Base-by-base conservation (phyloP, 2,113 vertebrate genomes). In the Pterocles burchelli region DNA sequence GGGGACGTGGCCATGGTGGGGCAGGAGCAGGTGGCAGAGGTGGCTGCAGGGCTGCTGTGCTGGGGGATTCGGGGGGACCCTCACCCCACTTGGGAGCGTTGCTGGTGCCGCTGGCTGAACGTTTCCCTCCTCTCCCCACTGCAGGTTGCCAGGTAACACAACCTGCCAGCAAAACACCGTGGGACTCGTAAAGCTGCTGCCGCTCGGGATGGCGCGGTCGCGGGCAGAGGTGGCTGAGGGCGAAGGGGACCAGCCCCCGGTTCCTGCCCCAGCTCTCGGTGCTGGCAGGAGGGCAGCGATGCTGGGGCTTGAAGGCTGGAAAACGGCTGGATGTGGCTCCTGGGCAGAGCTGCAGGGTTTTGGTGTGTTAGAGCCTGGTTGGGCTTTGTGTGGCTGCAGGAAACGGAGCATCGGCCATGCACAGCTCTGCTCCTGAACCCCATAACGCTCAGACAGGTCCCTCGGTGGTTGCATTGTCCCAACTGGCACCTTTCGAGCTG, bases 111-210 rank as follows among this genome's bases (percentile, higher is more conserved):
- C 74, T 74, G 79, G 75, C 41, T 86, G 89, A 83, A 72, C 9
- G 1, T 63, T 85, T 84, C 48, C 90, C 76, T 96, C 85, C 88
- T 77, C 73, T 93, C 88, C 96, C 95, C 96, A 77, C 67, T 10
- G 65, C 95, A 84, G 78, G 95, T 96, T 97, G 96, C 96, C 93
- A 96, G 95, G 93, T 95, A 95, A 97, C 93, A 86, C 93, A 91
- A 96, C 93, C 93, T 95, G 90, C 83, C 90, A 75, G 92, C 88
- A 73, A 77, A 81, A 91, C 33, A 73, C 96, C 1, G 38, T 59
- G 93, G 96, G 93, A 92, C 93, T 90, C 14, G 2, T 55, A 77
- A 86, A 77, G 88, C 92, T 88, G 85, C 63, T 3, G 12, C 88
- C 12, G 34, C 73, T 66, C 9, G 5, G 88, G 52, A 79, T 80